Evolutionary conservation across 2,888 invertebrate genomes (phyloP), one percentile per base, ranked within the genome.

Genomic region (Salpingus planirostris): DNA sequence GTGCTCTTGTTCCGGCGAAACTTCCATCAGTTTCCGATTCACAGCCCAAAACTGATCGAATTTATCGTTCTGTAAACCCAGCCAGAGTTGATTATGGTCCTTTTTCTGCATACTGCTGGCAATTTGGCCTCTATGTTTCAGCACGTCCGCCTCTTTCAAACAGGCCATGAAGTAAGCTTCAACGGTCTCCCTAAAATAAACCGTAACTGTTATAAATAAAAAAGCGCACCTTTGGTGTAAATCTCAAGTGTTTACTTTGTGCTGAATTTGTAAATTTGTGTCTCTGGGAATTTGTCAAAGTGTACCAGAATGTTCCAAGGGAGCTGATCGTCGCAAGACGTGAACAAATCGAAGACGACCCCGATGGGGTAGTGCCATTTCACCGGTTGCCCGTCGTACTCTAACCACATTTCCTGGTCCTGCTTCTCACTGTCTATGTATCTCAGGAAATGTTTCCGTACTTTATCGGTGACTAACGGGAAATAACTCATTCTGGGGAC

Each of bases 1-100:
- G 31, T 79, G 74, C 51, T 89, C 86, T 53, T 78, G 81, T 29
- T 82, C 83, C 29, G 76, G 79, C 42, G 74, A 74, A 1, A 79
- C 71, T 58, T 95, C 95, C 96, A 97, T 97, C 31, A 98, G 68
- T 57, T 90, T 81, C 48, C 91, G 76, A 62, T 98, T 98, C 7
- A 97, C 85, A 2, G 91, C 83, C 97, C 97, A 98, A 65, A 98
- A 98, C 64, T 96, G 96, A 63, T 98, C 97, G 68, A 97, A 98
- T 66, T 92, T 93, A 62, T 96, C 93, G 71, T 95, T 92, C 56
- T 85, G 79, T 41, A 98, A 67, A 14, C 96, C 96, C 27, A 84
- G 71, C 96, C 96, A 98, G 8, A 98, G 69, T 55, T 95, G 92
- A 61, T 86, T 90, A 58, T 97, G 96, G 54, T 98, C 97, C 60